Base-by-base conservation (phyloP, 2,113 vertebrate genomes). In the Gobiocypris rarus region DNA sequence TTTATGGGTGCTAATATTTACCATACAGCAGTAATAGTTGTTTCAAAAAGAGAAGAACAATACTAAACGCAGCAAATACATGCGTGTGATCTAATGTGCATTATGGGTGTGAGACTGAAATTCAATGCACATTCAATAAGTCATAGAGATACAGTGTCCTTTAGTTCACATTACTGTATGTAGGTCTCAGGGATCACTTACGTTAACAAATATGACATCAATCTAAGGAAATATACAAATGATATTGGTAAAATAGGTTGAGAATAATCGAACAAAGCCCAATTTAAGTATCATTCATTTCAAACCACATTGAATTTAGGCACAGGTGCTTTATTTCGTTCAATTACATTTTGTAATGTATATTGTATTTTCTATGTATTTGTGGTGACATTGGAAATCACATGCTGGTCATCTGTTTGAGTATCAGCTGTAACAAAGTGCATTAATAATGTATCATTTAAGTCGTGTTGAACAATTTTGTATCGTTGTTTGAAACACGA, bases 361-460 rank as follows among this genome's bases (percentile, higher is more conserved):
- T 65, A 69, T 63, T 69, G 69, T 83, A 63, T 34, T 83, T 67
- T 50, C 14, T 67, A 75, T 87, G 82, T 84, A 81, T 65, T 65
- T 45, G 41, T 87, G 34, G 70, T 74, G 58, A 79, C 79, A 80
- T 79, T 84, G 11, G n/a, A 92, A 90, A 88, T 88, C 78, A 90
- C 86, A 91, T 94, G 91, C 92, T 93, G 93, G 92, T 92, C 92
- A 92, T 94, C 81, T 88, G 89, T 90, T 89, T 69, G 61, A 89
- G 58, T 85, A 82, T 88, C 87, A 75, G 89, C 71, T 70, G 38
- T 81, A 17, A 90, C 19, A 65, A 88, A 79, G 71, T 77, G 50
- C 70, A 41, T 83, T 85, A 82, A 52, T 71, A 56, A 71, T 85
- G 80, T 67, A 86, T 65, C 7, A 11, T 75, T 71, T 86, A 15